Evolutionary conservation across 2,797 vertebrate genomes (phyloP), one percentile per base, ranked within the genome.

Genomic region (Artibeus lituratus): DNA sequence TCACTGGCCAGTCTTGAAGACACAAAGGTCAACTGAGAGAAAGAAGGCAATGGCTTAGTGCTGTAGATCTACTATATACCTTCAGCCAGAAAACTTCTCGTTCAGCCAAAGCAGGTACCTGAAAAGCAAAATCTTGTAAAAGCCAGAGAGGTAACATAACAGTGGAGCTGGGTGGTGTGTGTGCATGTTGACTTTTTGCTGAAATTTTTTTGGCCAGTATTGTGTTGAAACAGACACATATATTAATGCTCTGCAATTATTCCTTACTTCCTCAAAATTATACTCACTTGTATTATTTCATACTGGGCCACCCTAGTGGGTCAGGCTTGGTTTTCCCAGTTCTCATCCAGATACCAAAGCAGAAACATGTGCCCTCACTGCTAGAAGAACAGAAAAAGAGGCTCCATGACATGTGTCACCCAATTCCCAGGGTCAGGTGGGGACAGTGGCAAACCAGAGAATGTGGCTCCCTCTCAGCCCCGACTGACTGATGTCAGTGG

Each of bases 291-390:
- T 39, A 21, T 65, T 18, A 2, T n/a, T 49, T 35, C 29, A 39
- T 2, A 37, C 11, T 29, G 12, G 2, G 3, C 37, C 21, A 22
- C 69, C 39, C 9, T 80, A 26, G 24, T 18, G 49, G 72, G 10
- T 51, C 39, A 32, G 49, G 29, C 35, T n/a, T 53, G 32, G 0
- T 47, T 44, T 21, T 69, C n/a, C 35, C 26, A 42, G 77, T 65
- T 53, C 57, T 67, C 4, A 3, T 19, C 10, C 1, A 18, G 44
- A 44, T 0, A 1, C 2, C 0, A 1, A 24, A 22, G 19, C 62
- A 51, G 15, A 89, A 80, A 57, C n/a, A 67, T 35, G 47, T 57
- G 10, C 15, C 39, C 2, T 12, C 76, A 29, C 12, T 59, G 11
- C 51, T 82, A 70, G 59, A 69, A 67, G 44, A 55, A 37, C 12